Conservation (phyloP, 2,797 vertebrate genomes). For the Aratinga solstitialis region DNA sequence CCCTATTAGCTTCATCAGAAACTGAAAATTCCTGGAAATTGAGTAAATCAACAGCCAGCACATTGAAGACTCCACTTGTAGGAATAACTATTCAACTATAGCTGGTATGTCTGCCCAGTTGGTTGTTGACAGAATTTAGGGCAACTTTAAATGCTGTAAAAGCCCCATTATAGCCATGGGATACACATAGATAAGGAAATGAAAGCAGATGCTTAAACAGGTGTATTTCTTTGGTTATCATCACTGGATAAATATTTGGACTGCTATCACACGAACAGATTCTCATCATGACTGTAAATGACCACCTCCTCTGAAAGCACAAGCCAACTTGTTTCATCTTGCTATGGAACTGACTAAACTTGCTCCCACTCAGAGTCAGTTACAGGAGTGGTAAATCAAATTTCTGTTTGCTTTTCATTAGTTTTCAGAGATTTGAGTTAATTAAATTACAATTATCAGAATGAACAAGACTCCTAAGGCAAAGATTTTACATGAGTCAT, state of each 20-base stretch:
- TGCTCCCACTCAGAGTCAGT: not conserved
- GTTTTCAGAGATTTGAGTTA: conserved; percentile 46
- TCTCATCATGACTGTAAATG: not conserved
- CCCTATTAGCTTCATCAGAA: not conserved
- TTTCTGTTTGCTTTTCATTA: conserved; percentile 58
- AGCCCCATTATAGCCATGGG: not conserved
- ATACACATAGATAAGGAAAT: not conserved
- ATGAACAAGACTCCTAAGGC: conserved; percentile 39
- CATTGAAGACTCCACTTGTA: not conserved
- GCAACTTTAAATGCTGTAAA: not conserved
- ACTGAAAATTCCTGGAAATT: not conserved
- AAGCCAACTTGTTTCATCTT: conserved; percentile 32
- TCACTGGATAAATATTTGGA: not conserved
- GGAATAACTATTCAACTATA: not conserved
- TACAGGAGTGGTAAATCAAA: conserved; percentile 58
- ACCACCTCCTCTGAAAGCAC: not conserved
- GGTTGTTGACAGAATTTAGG: not conserved
- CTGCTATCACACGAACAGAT: not conserved
- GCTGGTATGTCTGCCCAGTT: not conserved
- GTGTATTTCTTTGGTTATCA: not conserved
- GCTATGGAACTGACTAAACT: not conserved
- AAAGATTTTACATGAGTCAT: conserved; percentile 50
- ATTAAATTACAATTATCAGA: conserved; percentile 51
- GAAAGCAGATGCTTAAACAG: not conserved
- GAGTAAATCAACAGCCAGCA: not conserved